Base-by-base conservation (phyloP, 2,888 invertebrate genomes). In the Thera obeliscata region DNA sequence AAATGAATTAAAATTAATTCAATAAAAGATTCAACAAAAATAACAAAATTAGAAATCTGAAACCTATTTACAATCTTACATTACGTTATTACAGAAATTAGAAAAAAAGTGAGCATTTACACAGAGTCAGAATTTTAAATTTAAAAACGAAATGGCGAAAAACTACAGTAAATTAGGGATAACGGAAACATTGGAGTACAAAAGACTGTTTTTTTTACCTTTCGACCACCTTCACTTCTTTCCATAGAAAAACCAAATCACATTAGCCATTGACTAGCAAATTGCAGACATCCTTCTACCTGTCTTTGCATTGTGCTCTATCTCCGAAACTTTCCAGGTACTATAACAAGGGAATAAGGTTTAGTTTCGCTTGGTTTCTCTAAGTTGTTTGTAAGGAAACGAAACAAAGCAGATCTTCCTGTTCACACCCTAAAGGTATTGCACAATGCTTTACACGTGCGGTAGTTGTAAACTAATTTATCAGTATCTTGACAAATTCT, bases 201-300 rank as follows among this genome's bases (percentile, higher is more conserved):
- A 52, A 33, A 52, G 52, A 33, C 33, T 1, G 33, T 11, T 41
- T 56, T 56, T 55, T 48, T 35, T 35, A n/a, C 12, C 43, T 56
- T 41, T 22, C 3, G 35, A 48, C 59, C 50, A 59, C 49, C 38
- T 58, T 54, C n/a, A 43, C 41, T 54, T 38, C 22, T 22, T 22
- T 48, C 46, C 41, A 33, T 55, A 43, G 56, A 46, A 67, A 59
- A 66, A 71, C 71, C 71, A 61, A 74, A 76, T 70, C 69, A 63
- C 74, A 70, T 73, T 73, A 73, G 67, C 8, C 59, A 50, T 50
- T 59, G 54, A 48, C 73, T 62, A 69, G 48, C 74, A 70, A 76
- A 77, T 76, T 74, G 72, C 76, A 74, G 69, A 50, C 69, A 61
- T 64, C 56, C n/a, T 41, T 74, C 73, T 79, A 78, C 78, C 78